Base-by-base conservation (phyloP, 2,888 invertebrate genomes). In the Rhingia rostrata region DNA sequence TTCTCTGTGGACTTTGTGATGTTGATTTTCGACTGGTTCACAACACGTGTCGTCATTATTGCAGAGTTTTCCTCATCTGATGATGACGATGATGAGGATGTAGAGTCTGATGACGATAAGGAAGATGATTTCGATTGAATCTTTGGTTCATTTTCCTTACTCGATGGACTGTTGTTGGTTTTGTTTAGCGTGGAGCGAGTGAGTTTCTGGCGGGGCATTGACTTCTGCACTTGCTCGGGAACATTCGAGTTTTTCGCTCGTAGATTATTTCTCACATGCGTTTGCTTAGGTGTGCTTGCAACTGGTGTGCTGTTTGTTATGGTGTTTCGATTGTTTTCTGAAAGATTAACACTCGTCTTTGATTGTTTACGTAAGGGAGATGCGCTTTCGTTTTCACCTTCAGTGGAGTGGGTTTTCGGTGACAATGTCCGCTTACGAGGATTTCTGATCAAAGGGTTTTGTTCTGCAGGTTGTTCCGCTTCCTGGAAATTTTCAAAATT, bases 351-450 rank as follows among this genome's bases (percentile, higher is more conserved):
- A 80, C 74, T 80, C 74, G 49, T 75, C 80, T 84, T 84, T 14
- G 86, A 87, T 63, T 90, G 88, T 67, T 90, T 90, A 12, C 87
- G 87, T 67, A 87, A 53, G 4, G 89, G 90, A 7, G 89, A 86
- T 7, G 72, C 74, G 45, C 49, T 54, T 61, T 79, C 79, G 35
- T 33, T 70, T 41, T 63, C 56, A 78, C 77, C 77, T 80, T 84
- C 84, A 39, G 22, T 66, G 1, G 79, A 64, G 10, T 30, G 9
- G 14, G 41, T 43, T 41, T 86, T 86, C 4, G 88, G 86, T 4
- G 89, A 88, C 5, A 86, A 87, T 10, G 86, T 86, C 32, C 83
- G 39, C 33, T 74, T 74, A 32, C 80, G 74, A 45, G 61, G 67
- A 5, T 58, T 80, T 80, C 49, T 69, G 51, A 10, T 30, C 49